A percentile compares a stretch with the other conserved stretches of the same genome.
phyloP scores from a whole-genome alignment of 2,797 vertebrate genomes.

The Potorous gilbertii region DNA sequence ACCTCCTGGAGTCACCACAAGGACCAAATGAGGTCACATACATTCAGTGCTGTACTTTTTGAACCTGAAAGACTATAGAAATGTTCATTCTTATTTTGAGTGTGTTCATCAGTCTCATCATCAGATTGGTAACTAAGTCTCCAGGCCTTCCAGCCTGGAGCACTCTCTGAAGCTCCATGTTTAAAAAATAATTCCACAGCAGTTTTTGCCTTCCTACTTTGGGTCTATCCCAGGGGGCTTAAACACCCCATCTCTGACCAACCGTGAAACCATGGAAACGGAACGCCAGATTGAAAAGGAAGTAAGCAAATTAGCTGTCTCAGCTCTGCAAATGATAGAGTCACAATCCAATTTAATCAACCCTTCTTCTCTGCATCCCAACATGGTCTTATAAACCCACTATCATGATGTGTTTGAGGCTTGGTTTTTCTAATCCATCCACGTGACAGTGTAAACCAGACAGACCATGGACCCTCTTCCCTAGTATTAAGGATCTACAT shows the following conservation, averaged over 20 bases:
- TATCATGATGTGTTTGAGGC: background rate
- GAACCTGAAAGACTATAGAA: background rate
- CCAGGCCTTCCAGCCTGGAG: background rate
- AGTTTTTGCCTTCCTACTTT: conserved; percentile 51
- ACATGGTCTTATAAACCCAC: conserved; percentile 59
- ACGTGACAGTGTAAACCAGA: background rate
- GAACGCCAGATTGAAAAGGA: conserved; percentile 73
- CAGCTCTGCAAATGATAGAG: conserved; percentile 70
- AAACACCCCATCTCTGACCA: conserved; percentile 73
- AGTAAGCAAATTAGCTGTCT: conserved; percentile 74
- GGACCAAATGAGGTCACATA: background rate
- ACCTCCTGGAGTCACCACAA: background rate
- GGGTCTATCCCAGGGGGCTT: conserved; percentile 63
- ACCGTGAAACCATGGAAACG: conserved; percentile 76
- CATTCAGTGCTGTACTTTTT: background rate
- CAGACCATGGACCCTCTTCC: background rate
- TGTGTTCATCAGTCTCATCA: background rate
- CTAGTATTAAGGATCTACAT: background rate
- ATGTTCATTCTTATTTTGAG: background rate
- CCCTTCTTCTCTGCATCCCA: conserved; percentile 47
- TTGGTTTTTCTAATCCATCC: background rate
- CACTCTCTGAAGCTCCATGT: background rate
- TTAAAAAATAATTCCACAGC: conserved; percentile 35
- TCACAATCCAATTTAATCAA: conserved; percentile 65
- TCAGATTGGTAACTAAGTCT: background rate